A percentile compares a stretch with the other conserved stretches of the same genome.
These are phyloP conservation scores for Tetragonula carbonaria DNA, from an alignment of 2,888 invertebrate species.

Conservation along the genomic window DNA sequence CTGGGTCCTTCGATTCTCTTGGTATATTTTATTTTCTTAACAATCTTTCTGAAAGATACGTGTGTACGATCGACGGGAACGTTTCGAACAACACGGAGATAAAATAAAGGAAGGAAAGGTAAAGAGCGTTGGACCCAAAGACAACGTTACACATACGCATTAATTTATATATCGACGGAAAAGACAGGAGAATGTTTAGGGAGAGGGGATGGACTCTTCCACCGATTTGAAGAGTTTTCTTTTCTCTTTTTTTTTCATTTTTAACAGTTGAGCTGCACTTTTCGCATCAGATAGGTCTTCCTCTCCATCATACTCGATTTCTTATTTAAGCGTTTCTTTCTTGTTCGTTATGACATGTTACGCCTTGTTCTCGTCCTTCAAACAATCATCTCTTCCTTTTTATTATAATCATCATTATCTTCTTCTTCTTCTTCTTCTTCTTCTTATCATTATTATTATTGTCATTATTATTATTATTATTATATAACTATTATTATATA, in stretches of 20 bases:
- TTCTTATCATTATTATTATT: conserved; percentile 55
- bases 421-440: conserved; percentile 53
- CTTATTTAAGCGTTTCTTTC: conserved; percentile 61
- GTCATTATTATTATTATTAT: conserved; percentile 54
- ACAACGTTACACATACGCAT: not conserved
- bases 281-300: conserved; percentile 47
- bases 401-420: conserved; percentile 55
- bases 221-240: conserved; percentile 41
- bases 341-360: conserved; percentile 50
- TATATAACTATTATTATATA: conserved; percentile 57
- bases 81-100: not conserved
- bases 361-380: conserved; percentile 53
- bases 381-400: conserved; percentile 56
- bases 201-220: conserved; percentile 52
- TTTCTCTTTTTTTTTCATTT: conserved; percentile 15
- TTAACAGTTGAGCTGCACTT: conserved; percentile 42
- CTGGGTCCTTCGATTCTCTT: conserved; percentile 21
- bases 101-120: too few relatives aligned
- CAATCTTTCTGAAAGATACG: not conserved
- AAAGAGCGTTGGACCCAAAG: conserved; percentile 30
- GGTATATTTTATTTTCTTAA: not conserved
- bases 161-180: conserved; percentile 42
- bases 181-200: conserved; percentile 49
- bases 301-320: conserved; percentile 57
- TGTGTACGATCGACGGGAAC: not conserved